Conservation (phyloP, 2,113 vertebrate genomes). For the Sturnus vulgaris region DNA sequence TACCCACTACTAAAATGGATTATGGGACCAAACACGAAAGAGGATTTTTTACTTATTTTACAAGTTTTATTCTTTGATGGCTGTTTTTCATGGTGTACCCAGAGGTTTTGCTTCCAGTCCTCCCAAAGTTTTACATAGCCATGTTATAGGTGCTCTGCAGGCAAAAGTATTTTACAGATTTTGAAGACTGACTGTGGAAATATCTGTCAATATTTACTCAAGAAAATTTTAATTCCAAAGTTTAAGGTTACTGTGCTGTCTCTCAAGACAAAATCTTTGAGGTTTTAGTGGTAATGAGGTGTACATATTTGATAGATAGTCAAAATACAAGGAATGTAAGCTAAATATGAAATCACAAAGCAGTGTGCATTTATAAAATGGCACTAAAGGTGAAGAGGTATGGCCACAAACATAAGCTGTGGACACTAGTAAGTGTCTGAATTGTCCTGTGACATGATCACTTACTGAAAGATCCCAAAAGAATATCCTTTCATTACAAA, state of each 20-base stretch:
- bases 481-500: background rate
- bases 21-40: background rate
- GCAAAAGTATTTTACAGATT: background rate
- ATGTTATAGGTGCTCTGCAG: background rate
- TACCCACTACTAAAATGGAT: background rate
- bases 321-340: background rate
- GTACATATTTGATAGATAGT: fast-evolving
- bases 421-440: background rate
- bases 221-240: background rate
- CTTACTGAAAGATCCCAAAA: background rate
- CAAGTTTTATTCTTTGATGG: background rate
- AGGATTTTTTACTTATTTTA: background rate
- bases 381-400: background rate
- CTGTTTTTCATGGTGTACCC: background rate
- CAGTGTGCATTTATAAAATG: background rate
- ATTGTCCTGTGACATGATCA: background rate
- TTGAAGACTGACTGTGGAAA: background rate
- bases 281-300: background rate
- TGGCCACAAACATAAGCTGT: background rate
- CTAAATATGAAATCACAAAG: background rate
- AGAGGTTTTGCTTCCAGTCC: background rate
- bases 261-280: background rate
- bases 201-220: background rate
- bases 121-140: background rate
- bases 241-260: background rate